These are phyloP conservation scores for Xestia xanthographa DNA, from an alignment of 2,888 invertebrate genomes.

Conservation along the genomic window DNA sequence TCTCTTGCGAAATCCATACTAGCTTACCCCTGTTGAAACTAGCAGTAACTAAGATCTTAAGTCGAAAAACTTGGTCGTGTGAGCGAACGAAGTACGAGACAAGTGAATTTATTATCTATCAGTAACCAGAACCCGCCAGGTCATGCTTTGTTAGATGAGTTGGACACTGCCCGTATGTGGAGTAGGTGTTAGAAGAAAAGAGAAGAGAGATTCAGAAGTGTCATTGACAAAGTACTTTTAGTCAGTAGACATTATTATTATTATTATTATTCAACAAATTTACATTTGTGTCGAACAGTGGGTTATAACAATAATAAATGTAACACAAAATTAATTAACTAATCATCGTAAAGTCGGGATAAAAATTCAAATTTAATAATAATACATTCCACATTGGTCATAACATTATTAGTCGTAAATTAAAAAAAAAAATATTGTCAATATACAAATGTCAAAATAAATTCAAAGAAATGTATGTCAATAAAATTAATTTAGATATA, in stretches of 20 bases:
- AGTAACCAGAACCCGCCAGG: conserved; percentile 62
- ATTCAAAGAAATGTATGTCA: too few relatives aligned
- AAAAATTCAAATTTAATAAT: too few relatives aligned
- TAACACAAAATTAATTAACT: too few relatives aligned
- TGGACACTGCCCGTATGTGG: conserved; percentile 71
- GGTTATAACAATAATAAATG: too few relatives aligned
- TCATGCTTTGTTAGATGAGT: conserved; percentile 59
- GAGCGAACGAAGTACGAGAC: conserved; percentile 69
- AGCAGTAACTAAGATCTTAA: conserved; percentile 76
- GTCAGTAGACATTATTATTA: not conserved
- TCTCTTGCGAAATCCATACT: conserved; percentile 62
- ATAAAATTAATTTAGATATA: too few relatives aligned
- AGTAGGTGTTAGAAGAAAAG: not conserved
- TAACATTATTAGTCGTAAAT: too few relatives aligned
- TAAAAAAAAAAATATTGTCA: too few relatives aligned
- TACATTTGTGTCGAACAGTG: too few relatives aligned
- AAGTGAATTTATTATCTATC: conserved; percentile 82
- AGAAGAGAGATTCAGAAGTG: not conserved
- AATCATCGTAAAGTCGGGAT: too few relatives aligned
- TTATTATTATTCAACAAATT: too few relatives aligned
- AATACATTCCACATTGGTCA: too few relatives aligned
- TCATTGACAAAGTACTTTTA: not conserved
- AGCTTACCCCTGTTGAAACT: conserved; percentile 70
- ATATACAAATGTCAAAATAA: too few relatives aligned
- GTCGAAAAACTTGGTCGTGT: conserved; percentile 82